Percentiles rank a stretch among this genome's conserved stretches.
These are phyloP conservation scores for Myocastor coypus DNA, from an alignment of 2,113 vertebrate species.

Conservation along the genomic window DNA sequence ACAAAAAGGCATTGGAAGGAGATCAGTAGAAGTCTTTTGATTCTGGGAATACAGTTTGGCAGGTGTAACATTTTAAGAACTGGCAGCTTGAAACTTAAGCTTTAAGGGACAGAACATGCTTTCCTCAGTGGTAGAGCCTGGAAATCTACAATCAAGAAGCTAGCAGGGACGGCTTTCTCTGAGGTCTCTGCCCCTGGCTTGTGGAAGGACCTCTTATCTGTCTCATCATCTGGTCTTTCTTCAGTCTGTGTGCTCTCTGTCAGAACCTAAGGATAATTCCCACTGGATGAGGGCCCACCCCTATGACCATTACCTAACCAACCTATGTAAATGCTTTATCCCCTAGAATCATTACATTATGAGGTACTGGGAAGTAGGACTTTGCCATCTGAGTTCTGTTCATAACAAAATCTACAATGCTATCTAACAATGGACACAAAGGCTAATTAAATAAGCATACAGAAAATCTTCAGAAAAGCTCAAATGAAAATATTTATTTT, in stretches of 20 bases:
- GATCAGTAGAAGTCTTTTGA: neutral
- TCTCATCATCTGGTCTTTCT: neutral
- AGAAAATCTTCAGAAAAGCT: constrained; percentile 44
- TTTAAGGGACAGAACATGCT: neutral
- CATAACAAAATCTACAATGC: neutral
- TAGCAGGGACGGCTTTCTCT: neutral
- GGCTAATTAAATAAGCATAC: neutral
- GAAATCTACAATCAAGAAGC: neutral
- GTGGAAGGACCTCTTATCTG: neutral
- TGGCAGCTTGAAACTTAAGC: neutral
- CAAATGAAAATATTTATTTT: constrained; percentile 52
- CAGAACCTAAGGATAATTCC: neutral
- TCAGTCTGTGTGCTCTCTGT: neutral
- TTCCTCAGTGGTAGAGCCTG: constrained; percentile 13
- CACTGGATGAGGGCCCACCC: neutral
- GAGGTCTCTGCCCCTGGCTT: neutral
- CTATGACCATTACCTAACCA: neutral
- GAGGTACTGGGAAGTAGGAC: neutral
- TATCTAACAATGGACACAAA: neutral
- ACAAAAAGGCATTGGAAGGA: neutral
- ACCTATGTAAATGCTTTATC: neutral
- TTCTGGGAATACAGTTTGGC: neutral
- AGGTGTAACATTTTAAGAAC: neutral
- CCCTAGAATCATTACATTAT: neutral
- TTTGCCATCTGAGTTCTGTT: neutral